A percentile compares a stretch with the other conserved stretches of the same genome.
Evolutionary conservation across 2,888 invertebrate genomes (phyloP).

Genomic region (Xiphydria camelus): DNA sequence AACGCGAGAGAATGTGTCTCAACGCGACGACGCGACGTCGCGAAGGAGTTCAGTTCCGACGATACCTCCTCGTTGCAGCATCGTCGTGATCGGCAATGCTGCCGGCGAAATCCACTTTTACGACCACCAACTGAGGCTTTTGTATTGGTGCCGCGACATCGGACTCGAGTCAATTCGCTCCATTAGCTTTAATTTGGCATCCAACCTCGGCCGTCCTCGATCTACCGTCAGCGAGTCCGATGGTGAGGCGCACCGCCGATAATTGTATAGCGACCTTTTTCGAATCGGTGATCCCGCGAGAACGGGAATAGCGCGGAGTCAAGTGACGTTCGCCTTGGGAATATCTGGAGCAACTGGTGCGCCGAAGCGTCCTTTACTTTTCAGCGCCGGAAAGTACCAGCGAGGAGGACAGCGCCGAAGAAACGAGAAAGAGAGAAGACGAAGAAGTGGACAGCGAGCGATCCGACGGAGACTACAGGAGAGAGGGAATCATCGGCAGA

Average conservation of each 20-base stretch:
- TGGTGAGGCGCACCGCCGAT: neutral
- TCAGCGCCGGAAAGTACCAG: neutral
- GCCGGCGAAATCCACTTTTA: constrained; percentile 65
- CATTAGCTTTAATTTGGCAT: constrained; percentile 60
- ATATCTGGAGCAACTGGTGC: no score
- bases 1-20: neutral
- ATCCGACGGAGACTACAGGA: neutral
- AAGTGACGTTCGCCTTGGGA: neutral
- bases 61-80: no score
- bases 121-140: constrained; percentile 62
- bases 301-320: no score
- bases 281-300: no score
- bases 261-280: neutral
- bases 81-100: constrained; percentile 63
- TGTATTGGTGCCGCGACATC: constrained; percentile 64
- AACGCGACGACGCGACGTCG: no score
- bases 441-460: neutral
- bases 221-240: constrained; percentile 6
- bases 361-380: neutral
- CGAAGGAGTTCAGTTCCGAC: no score
- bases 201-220: constrained; percentile 17
- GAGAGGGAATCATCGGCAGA: neutral
- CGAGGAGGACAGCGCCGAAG: constrained; percentile 1
- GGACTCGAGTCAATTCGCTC: constrained; percentile 59
- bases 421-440: constrained; percentile 1